A percentile compares a stretch with the other conserved stretches of the same genome.
Evolutionary conservation across 2,113 vertebrate species (phyloP).

Genomic region (Semicossyphus pulcher): DNA sequence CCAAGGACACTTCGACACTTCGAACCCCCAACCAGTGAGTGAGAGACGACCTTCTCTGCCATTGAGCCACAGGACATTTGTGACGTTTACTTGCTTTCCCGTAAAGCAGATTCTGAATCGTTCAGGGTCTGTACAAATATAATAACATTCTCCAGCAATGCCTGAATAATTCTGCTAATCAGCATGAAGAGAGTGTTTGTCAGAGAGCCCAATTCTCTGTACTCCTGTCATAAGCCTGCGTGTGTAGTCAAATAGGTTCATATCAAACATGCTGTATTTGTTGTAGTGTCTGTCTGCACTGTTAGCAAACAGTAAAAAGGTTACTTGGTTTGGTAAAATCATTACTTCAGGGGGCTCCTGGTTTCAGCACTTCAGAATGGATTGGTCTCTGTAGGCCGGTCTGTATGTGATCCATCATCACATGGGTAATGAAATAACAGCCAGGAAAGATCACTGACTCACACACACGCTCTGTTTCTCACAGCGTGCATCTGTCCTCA

Average conservation of each 20-base stretch:
- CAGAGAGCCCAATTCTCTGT: too few species aligned
- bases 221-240: background rate
- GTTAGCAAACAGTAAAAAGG: conserved; percentile 20
- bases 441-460: conserved; percentile 25
- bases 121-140: too few species aligned
- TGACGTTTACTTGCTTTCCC: too few species aligned
- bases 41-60: too few species aligned
- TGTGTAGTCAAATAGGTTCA: background rate
- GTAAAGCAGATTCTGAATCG: too few species aligned
- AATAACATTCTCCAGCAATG: too few species aligned
- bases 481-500: conserved; percentile 15
- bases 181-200: too few species aligned
- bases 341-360: background rate
- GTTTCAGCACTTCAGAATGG: background rate
- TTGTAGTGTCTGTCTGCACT: background rate
- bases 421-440: conserved; percentile 59
- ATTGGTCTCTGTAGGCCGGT: conserved; percentile 23
- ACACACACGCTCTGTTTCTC: background rate
- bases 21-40: too few species aligned
- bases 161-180: too few species aligned
- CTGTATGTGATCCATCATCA: conserved; percentile 55
- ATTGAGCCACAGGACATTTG: too few species aligned
- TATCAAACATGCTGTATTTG: background rate
- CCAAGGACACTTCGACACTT: too few species aligned
- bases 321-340: background rate